Conservation (phyloP, 2,797 vertebrate genomes). For the Anableps anableps region DNA sequence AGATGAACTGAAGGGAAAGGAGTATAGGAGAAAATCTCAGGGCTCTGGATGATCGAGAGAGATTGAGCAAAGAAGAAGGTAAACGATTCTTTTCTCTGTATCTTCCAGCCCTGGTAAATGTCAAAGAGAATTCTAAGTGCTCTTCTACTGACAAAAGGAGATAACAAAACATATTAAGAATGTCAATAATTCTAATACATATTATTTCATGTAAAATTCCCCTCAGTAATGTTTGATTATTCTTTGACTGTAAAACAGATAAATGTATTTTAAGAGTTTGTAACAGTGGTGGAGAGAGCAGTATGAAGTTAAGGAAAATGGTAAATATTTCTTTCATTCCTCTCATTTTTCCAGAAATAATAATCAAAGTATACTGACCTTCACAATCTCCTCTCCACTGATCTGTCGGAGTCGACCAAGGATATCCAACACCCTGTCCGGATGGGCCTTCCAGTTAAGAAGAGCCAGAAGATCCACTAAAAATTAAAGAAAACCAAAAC, state of each 20-base stretch:
- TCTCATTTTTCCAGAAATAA: constrained; percentile 7
- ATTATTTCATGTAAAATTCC: background rate
- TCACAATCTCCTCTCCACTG: constrained; percentile 97
- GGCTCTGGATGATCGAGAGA: background rate
- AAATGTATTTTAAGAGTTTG: background rate
- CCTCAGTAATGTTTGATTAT: background rate
- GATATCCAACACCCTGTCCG: constrained; percentile 96
- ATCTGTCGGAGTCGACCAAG: constrained; percentile 93
- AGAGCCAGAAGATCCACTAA: constrained; percentile 96
- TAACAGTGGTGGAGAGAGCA: background rate
- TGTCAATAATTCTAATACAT: background rate
- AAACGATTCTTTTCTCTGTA: background rate
- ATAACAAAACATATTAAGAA: background rate
- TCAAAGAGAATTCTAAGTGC: background rate
- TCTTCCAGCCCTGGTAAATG: background rate
- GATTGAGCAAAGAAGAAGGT: background rate
- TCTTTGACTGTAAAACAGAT: background rate
- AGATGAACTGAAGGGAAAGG: background rate
- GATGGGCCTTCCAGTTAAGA: constrained; percentile 98
- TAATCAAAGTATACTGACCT: constrained; percentile 78
- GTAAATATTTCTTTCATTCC: background rate
- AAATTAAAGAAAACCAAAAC: constrained; percentile 20
- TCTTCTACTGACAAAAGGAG: background rate
- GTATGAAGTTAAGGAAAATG: background rate
- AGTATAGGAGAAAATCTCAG: background rate